Evolutionary conservation across 2,113 vertebrate genomes (phyloP).

Genomic region (Entomyzon cyanotis): DNA sequence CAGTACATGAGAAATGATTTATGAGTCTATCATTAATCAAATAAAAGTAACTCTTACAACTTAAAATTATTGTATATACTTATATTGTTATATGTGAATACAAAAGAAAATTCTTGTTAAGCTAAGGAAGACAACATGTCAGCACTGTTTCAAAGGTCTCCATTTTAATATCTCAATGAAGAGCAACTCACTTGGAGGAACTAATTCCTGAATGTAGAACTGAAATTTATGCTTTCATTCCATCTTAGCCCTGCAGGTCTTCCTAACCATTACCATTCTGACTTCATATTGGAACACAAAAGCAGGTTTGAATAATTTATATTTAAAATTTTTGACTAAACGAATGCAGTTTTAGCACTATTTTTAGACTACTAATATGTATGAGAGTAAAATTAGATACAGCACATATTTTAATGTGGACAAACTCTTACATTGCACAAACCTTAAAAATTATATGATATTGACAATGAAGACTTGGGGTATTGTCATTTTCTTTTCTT

Average conservation of each 20-base stretch:
- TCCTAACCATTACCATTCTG: neutral
- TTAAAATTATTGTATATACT: neutral
- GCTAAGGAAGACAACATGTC: neutral
- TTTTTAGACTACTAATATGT: neutral
- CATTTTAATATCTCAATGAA: neutral
- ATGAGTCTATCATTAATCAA: neutral
- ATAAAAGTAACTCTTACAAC: neutral
- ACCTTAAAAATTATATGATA: neutral
- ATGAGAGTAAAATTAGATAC: neutral
- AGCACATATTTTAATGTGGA: neutral
- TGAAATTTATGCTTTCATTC: neutral
- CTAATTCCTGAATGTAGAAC: neutral
- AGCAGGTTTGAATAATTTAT: neutral
- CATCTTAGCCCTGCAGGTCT: neutral
- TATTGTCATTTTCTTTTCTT: neutral
- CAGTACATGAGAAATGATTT: neutral
- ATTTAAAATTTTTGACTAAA: neutral
- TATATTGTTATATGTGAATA: neutral
- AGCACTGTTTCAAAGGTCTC: neutral
- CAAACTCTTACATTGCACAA: neutral
- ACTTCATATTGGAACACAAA: neutral
- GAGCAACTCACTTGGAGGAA: neutral
- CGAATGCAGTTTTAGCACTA: neutral
- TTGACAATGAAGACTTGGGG: neutral
- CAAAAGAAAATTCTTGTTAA: neutral